phyloP scores from a whole-genome alignment of 2,113 vertebrate genomes.

The Telmatochromis brichardi region DNA sequence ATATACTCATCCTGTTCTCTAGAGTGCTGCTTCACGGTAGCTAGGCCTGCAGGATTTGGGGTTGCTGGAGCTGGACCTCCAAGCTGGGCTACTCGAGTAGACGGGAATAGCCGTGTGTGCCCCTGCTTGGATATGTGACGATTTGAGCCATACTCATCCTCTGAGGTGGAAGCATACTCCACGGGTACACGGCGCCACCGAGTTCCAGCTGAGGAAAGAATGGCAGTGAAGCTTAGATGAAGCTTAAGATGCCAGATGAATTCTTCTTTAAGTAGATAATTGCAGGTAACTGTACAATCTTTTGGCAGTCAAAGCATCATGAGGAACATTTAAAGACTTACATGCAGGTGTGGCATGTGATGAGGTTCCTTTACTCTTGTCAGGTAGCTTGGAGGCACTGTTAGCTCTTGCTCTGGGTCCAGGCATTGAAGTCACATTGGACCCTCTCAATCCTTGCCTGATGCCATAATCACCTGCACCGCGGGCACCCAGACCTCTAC shows the following conservation, averaged over 20 bases:
- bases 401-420: constrained; percentile 88
- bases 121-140: constrained; percentile 88
- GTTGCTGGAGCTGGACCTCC: constrained; percentile 76
- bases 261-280: not conserved
- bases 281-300: not conserved
- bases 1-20: constrained; percentile 96
- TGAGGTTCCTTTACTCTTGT: constrained; percentile 81
- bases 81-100: constrained; percentile 81
- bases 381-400: constrained; percentile 91
- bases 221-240: not conserved
- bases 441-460: constrained; percentile 76
- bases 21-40: constrained; percentile 79
- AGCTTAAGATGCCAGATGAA: not conserved
- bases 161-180: constrained; percentile 97
- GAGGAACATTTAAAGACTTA: constrained; percentile 45
- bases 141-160: constrained; percentile 97
- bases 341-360: constrained; percentile 81
- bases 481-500: constrained; percentile 64
- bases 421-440: constrained; percentile 64
- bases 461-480: constrained; percentile 74
- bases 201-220: constrained; percentile 60
- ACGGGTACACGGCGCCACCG: constrained; percentile 92
- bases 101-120: constrained; percentile 78
- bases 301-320: not conserved
- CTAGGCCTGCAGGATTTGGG: constrained; percentile 62